Conservation (phyloP, 2,797 vertebrate species). For the Ficedula albicollis region DNA sequence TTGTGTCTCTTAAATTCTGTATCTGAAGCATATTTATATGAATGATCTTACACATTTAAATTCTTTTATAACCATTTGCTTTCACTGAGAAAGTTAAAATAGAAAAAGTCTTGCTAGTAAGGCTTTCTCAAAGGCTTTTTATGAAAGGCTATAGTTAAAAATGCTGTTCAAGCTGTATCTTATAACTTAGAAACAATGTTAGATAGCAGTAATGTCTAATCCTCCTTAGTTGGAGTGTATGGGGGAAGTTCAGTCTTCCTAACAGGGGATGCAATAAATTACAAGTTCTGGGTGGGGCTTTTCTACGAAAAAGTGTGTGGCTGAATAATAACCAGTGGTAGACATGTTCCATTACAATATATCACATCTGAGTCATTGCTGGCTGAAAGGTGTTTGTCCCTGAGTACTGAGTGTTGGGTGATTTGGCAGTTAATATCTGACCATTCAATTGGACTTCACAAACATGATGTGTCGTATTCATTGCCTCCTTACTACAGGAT, state of each 20-base stretch:
- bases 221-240: accelerated
- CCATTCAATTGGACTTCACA: neutral
- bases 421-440: neutral
- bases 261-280: neutral
- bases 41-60: neutral
- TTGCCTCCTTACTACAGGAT: conserved; percentile 66
- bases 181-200: neutral
- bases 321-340: neutral
- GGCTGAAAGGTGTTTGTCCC: neutral
- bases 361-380: neutral
- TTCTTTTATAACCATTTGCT: neutral
- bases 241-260: neutral
- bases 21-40: neutral
- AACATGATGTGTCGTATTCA: neutral
- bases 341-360: neutral
- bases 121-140: neutral
- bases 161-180: neutral
- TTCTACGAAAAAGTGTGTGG: neutral
- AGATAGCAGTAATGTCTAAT: neutral
- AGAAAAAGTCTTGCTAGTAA: neutral
- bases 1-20: neutral
- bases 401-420: neutral
- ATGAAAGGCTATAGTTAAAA: neutral
- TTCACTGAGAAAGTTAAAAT: neutral
- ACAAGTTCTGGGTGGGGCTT: neutral